Percentiles rank a stretch among this genome's conserved stretches.
Evolutionary conservation across 35 echinoderm and acorn worm genomes (phyloP).

Genomic region (Diadema setosum): DNA sequence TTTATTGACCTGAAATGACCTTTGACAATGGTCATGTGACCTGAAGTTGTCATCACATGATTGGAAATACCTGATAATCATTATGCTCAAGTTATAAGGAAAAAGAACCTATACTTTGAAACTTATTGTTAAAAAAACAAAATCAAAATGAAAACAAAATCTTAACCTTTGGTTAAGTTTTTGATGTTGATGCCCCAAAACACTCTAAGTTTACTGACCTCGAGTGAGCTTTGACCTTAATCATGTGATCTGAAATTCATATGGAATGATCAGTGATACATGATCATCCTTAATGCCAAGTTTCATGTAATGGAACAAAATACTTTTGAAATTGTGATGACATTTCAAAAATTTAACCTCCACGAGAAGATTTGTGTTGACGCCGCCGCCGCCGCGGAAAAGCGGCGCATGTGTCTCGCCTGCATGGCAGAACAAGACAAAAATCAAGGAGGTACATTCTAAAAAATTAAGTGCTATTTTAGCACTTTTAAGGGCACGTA

Average conservation of each 20-base stretch:
- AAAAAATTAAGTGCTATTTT: too few relatives aligned
- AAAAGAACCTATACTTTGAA: not conserved
- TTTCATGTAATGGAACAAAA: not conserved
- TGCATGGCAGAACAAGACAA: too few relatives aligned
- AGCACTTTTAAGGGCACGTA: too few relatives aligned
- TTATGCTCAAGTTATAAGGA: not conserved
- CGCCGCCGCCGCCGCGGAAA: not conserved
- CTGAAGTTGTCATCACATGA: not conserved
- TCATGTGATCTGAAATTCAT: not conserved
- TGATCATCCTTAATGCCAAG: not conserved
- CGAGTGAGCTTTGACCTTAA: not conserved
- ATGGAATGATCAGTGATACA: not conserved
- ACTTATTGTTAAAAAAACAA: not conserved
- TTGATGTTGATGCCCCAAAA: not conserved
- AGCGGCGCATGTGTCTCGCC: too few relatives aligned
- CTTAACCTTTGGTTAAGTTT: not conserved
- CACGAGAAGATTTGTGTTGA: not conserved
- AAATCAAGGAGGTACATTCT: too few relatives aligned
- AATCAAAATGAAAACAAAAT: too few relatives aligned
- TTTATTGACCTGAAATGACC: not conserved
- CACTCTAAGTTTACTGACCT: not conserved
- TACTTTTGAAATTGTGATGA: not conserved
- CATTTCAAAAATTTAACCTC: not conserved
- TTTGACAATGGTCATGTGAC: not conserved
- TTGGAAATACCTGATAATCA: not conserved